phyloP scores from a whole-genome alignment of 2,888 invertebrate genomes.

The Synergus laeviventris region DNA sequence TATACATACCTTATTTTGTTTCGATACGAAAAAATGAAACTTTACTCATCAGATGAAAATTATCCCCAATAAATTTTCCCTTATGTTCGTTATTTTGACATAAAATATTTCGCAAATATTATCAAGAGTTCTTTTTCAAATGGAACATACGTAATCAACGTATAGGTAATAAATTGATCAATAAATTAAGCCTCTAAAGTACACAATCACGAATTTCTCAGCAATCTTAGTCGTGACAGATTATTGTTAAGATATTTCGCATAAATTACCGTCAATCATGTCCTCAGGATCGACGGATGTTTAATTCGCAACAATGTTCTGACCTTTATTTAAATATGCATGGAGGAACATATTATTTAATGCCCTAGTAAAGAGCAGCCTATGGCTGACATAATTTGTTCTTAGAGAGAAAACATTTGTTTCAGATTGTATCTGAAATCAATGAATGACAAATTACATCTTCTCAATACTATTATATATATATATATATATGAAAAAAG shows the following conservation, averaged over 20 bases:
- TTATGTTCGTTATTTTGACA: too few species aligned
- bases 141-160: background rate
- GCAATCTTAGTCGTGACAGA: slow-evolving; percentile 33
- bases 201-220: slow-evolving; percentile 29
- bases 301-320: slow-evolving; percentile 29
- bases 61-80: too few species aligned
- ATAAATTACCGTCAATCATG: slow-evolving; percentile 30
- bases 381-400: slow-evolving; percentile 6
- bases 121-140: background rate
- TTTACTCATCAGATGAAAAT: too few species aligned
- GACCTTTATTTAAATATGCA: slow-evolving; percentile 37
- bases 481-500: too few species aligned
- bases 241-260: slow-evolving; percentile 35
- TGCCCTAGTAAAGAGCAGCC: slow-evolving; percentile 22
- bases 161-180: background rate
- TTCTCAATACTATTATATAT: background rate
- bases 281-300: slow-evolving; percentile 8
- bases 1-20: too few species aligned
- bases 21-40: too few species aligned
- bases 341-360: slow-evolving; percentile 16
- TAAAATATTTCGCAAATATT: background rate
- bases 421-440: background rate
- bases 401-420: slow-evolving; percentile 20
- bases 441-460: background rate
- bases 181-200: slow-evolving; percentile 15